A percentile compares a stretch with the other conserved stretches of the same genome.
phyloP scores from a whole-genome alignment of 2,797 vertebrate species.

The Microchirus variegatus region DNA sequence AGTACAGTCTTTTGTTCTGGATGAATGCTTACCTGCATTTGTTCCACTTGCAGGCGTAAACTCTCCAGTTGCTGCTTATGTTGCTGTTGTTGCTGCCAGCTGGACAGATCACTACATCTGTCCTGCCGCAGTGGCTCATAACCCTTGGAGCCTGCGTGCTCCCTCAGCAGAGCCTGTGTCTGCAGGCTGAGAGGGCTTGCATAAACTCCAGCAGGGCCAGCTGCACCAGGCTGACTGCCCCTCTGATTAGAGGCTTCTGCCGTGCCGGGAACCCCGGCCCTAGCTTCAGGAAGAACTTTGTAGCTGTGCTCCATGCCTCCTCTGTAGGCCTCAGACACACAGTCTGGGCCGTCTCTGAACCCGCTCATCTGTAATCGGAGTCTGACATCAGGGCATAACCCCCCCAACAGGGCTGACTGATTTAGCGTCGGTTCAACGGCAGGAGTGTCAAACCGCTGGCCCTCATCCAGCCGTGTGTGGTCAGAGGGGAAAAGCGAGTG shows the following conservation, averaged over 20 bases:
- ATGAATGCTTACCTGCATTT: constrained; percentile 89
- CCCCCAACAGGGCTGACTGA: constrained; percentile 87
- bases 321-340: constrained; percentile 80
- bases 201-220: constrained; percentile 75
- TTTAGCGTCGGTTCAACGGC: constrained; percentile 89
- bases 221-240: constrained; percentile 52
- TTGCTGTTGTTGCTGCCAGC: constrained; percentile 88
- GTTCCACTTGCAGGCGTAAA: constrained; percentile 89
- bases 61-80: constrained; percentile 87
- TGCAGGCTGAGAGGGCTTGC: constrained; percentile 76
- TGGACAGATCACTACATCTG: constrained; percentile 82
- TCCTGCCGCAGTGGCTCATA: constrained; percentile 80
- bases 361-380: constrained; percentile 82
- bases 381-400: constrained; percentile 84
- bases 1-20: not conserved
- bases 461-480: constrained; percentile 81
- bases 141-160: constrained; percentile 65
- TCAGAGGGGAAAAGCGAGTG: constrained; percentile 86
- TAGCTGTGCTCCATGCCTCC: constrained; percentile 76
- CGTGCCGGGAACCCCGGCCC: constrained; percentile 56
- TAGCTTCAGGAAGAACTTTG: constrained; percentile 87
- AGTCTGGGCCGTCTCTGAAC: constrained; percentile 72
- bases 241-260: constrained; percentile 76
- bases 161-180: constrained; percentile 77
- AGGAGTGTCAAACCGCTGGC: constrained; percentile 89